These are phyloP conservation scores for Petrocephalus sullivani DNA, from an alignment of 2,797 vertebrate species.

Conservation along the genomic window DNA sequence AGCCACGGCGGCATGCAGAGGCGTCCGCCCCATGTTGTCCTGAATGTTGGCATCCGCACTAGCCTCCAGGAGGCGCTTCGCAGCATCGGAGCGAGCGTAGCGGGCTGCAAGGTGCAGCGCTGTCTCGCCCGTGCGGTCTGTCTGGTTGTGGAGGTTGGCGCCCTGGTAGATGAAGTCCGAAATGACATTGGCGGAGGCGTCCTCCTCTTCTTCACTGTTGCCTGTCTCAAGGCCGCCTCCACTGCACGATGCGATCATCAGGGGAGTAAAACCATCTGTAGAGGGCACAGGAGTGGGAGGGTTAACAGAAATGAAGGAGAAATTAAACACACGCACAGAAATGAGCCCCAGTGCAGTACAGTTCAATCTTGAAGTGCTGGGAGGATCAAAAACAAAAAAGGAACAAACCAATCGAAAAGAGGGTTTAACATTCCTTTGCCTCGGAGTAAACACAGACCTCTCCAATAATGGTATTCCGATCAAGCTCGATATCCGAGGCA, in stretches of 20 bases:
- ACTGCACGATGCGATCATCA: slow-evolving; percentile 97
- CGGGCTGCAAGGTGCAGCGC: slow-evolving; percentile 88
- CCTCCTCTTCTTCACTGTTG: slow-evolving; percentile 92
- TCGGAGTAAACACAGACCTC: background rate
- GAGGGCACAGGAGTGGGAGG: background rate
- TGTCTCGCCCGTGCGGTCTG: slow-evolving; percentile 90
- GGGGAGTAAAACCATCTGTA: slow-evolving; percentile 88
- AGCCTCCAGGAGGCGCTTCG: slow-evolving; percentile 91
- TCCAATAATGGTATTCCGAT: slow-evolving; percentile 17
- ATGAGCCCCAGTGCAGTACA: background rate
- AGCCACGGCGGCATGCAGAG: slow-evolving; percentile 84
- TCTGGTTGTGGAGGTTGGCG: slow-evolving; percentile 90
- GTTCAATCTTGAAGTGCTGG: slow-evolving; percentile 39
- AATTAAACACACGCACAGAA: background rate
- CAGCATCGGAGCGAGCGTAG: slow-evolving; percentile 89
- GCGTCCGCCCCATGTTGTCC: slow-evolving; percentile 94
- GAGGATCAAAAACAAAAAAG: slow-evolving; percentile 2
- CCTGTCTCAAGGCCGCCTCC: slow-evolving; percentile 91
- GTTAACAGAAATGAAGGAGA: background rate
- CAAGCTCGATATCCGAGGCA: slow-evolving; percentile 5
- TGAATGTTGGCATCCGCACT: slow-evolving; percentile 92
- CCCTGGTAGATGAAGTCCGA: slow-evolving; percentile 97
- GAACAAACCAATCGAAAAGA: slow-evolving; percentile 47
- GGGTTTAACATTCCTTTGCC: slow-evolving; percentile 31
- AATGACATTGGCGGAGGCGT: slow-evolving; percentile 83